A percentile compares a stretch with the other conserved stretches of the same genome.
Conservation (phyloP, 30 jellyfish, hydroid and myxozoan species). For the Turritopsis dohrnii region DNA sequence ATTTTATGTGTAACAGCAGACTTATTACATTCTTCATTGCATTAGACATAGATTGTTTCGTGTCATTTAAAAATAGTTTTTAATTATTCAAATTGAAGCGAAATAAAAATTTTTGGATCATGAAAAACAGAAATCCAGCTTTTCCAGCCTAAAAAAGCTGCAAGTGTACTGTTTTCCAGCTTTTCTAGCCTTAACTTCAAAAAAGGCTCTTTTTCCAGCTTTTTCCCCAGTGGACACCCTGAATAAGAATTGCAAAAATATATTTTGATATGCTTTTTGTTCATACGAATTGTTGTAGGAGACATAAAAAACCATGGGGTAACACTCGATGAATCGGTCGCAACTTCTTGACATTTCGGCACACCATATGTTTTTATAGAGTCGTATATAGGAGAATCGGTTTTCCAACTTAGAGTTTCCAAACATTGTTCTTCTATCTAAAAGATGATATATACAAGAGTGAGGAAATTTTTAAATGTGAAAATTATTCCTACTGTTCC, state of each 20-base stretch:
- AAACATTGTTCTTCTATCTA: slow-evolving; percentile 87
- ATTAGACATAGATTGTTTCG: too few relatives aligned
- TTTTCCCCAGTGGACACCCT: not conserved
- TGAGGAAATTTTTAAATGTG: not conserved
- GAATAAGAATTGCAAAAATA: not conserved
- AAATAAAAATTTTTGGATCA: too few relatives aligned
- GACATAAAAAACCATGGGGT: slow-evolving; percentile 37
- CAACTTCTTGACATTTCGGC: slow-evolving; percentile 45
- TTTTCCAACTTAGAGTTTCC: slow-evolving; percentile 82
- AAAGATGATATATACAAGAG: not conserved
- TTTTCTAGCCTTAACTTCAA: too few relatives aligned
- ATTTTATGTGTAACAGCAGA: too few relatives aligned
- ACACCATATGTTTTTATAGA: slow-evolving; percentile 45
- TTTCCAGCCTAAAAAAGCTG: too few relatives aligned
- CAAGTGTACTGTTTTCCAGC: too few relatives aligned
- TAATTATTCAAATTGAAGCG: too few relatives aligned
- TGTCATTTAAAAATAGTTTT: too few relatives aligned
- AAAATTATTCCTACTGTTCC: not conserved
- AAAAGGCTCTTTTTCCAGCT: too few relatives aligned
- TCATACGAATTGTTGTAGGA: slow-evolving; percentile 32
- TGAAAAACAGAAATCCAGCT: too few relatives aligned
- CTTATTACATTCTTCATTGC: too few relatives aligned
- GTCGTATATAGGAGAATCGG: slow-evolving; percentile 60
- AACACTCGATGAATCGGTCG: slow-evolving; percentile 21
- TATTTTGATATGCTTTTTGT: slow-evolving; percentile 27